Conservation (phyloP, 2,797 vertebrate genomes). For the Lutjanus argentimaculatus region DNA sequence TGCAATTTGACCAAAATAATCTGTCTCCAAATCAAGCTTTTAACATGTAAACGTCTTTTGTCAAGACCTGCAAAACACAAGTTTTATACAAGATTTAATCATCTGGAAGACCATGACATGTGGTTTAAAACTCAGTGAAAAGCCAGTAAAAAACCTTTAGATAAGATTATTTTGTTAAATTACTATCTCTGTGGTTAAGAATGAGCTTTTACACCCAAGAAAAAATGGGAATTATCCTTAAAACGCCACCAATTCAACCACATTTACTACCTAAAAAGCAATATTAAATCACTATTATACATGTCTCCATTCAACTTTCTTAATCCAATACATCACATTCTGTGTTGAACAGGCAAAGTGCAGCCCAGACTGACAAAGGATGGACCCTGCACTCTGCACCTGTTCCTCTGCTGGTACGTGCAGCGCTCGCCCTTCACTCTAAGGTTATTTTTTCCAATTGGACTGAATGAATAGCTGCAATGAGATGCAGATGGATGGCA, state of each 20-base stretch:
- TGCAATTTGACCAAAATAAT: neutral
- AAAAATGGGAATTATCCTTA: fast-evolving
- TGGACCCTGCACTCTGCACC: slow-evolving; percentile 43
- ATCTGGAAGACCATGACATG: neutral
- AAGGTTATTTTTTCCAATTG: slow-evolving; percentile 26
- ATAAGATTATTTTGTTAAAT: neutral
- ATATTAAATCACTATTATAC: neutral
- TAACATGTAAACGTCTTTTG: neutral
- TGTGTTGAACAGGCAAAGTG: neutral
- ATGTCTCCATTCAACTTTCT: neutral
- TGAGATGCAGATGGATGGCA: slow-evolving; percentile 69
- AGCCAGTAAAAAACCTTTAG: neutral
- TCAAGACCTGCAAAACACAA: neutral
- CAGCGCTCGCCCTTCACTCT: neutral
- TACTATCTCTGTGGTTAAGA: neutral
- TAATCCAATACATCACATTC: neutral
- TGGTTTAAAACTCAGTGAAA: neutral
- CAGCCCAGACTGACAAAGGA: slow-evolving; percentile 3
- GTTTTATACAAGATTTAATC: neutral
- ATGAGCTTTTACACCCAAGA: neutral
- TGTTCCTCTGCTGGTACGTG: slow-evolving; percentile 41
- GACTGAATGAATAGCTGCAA: slow-evolving; percentile 50
- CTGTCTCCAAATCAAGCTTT: too few species aligned
- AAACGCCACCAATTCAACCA: neutral
- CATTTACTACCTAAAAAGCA: neutral